These are phyloP conservation scores for Trichopria drosophilae DNA, from an alignment of 2,888 invertebrate species.

Conservation along the genomic window DNA sequence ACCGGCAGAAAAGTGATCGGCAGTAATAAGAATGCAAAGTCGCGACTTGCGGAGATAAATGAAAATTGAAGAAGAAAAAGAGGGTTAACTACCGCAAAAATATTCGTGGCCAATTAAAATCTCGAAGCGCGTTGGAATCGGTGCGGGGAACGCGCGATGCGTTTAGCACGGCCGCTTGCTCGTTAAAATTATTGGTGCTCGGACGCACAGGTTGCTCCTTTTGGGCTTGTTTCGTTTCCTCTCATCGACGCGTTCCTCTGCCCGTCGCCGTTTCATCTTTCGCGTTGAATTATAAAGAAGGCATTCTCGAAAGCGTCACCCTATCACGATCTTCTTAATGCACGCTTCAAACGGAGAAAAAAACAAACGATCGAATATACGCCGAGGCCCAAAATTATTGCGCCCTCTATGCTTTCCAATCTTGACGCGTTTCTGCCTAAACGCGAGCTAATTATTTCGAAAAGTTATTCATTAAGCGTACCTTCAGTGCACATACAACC, in stretches of 20 bases:
- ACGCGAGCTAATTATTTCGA: too few species aligned
- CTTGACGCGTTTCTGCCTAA: too few species aligned
- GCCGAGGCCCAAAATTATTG: constrained; percentile 36
- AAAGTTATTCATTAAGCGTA: too few species aligned
- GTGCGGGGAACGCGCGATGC: constrained; percentile 2
- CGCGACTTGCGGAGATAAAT: too few species aligned
- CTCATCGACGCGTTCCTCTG: constrained; percentile 25
- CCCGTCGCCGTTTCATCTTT: too few species aligned
- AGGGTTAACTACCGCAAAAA: too few species aligned
- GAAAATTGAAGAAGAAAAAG: too few species aligned
- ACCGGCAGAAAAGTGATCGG: not conserved
- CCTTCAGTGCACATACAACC: too few species aligned
- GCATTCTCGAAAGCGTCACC: constrained; percentile 38
- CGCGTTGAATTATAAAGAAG: too few species aligned
- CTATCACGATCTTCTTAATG: constrained; percentile 38
- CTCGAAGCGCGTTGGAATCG: constrained; percentile 32
- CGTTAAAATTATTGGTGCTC: constrained; percentile 56
- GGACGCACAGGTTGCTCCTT: not conserved
- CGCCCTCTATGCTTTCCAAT: constrained; percentile 33
- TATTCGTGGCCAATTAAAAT: constrained; percentile 51
- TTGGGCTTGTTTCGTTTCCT: constrained; percentile 10
- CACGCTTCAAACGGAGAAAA: constrained; percentile 25
- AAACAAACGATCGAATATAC: constrained; percentile 28
- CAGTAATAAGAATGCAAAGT: too few species aligned
- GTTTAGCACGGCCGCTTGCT: constrained; percentile 35